Conservation (phyloP, 2,113 vertebrate genomes). For the Mungos mungo region DNA sequence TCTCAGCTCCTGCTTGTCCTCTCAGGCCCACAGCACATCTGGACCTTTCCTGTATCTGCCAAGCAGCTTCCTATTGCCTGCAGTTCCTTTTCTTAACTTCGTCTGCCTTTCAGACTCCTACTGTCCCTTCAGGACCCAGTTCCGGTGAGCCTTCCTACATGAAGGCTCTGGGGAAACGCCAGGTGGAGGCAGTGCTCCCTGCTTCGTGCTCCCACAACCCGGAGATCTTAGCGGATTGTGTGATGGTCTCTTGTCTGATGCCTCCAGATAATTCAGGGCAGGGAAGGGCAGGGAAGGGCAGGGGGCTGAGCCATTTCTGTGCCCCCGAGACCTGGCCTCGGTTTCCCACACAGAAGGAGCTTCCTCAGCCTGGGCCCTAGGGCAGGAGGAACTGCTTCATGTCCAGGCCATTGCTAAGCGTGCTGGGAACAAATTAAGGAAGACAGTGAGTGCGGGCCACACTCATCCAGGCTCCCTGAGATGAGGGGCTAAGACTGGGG, state of each 20-base stretch:
- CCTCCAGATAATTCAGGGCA: not conserved
- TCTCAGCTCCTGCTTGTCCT: not conserved
- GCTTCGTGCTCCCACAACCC: not conserved
- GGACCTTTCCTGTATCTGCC: not conserved
- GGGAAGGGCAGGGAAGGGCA: not conserved
- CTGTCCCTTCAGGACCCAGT: not conserved
- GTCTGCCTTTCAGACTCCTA: not conserved
- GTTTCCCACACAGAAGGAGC: not conserved
- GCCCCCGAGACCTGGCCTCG: not conserved
- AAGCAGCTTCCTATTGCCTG: not conserved
- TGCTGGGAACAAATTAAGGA: not conserved
- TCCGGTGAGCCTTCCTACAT: not conserved
- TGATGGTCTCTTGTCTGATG: not conserved
- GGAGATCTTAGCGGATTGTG: not conserved
- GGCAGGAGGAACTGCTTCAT: not conserved
- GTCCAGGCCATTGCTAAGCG: not conserved
- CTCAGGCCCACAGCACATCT: not conserved
- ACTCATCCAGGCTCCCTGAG: not conserved
- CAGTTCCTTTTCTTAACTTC: slow-evolving; percentile 9
- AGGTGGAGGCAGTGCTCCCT: not conserved
- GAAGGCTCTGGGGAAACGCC: not conserved
- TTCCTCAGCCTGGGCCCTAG: not conserved
- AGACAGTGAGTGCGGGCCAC: fast-evolving
- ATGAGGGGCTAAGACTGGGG: not conserved
- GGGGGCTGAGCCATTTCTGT: not conserved